Base-by-base conservation (phyloP, 2,888 invertebrate genomes). In the Acronicta psi region DNA sequence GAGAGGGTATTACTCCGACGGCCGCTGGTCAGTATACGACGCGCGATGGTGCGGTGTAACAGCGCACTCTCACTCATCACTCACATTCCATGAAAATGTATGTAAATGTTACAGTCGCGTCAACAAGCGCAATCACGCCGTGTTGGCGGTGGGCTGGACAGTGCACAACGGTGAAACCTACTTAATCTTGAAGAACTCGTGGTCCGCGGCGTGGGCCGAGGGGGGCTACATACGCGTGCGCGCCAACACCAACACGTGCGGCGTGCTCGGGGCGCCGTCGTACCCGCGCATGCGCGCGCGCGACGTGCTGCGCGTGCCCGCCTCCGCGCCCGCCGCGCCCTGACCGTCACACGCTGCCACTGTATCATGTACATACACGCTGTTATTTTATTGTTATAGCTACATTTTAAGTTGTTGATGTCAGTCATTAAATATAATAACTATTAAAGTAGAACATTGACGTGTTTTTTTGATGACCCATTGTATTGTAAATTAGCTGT, bases 161-260 rank as follows among this genome's bases (percentile, higher is more conserved):
- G 73, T 76, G 73, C 69, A 71, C 49, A 69, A 79, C 37, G 83
- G 82, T 1, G 84, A 84, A 66, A 79, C 88, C n/a, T 83, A 88
- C 84, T 85, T 92, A 81, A 86, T 87, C 45, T 60, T 92, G 65
- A 92, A 93, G 86, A 92, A 93, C 84, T 89, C 91, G 51, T 92
- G 90, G 89, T 81, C 85, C 5, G 68, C 73, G 18, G 70, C 53
- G 60, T 91, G 91, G 91, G 91, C 89, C 43, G 88, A 89, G 34
- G 81, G 54, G 20, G 93, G 92, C 11, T 92, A 85, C 84, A 67
- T 85, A 57, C 84, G 85, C 43, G 63, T 91, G 71, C 86, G 87
- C 66, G 91, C 83, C 44, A 65, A 82, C 53, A 66, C 84, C 70
- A 90, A 93, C 84, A 87, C 91, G 60, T 91, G 91, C 81, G 92